Evolutionary conservation across 2,113 vertebrate genomes (phyloP).

Genomic region (Procapra przewalskii): DNA sequence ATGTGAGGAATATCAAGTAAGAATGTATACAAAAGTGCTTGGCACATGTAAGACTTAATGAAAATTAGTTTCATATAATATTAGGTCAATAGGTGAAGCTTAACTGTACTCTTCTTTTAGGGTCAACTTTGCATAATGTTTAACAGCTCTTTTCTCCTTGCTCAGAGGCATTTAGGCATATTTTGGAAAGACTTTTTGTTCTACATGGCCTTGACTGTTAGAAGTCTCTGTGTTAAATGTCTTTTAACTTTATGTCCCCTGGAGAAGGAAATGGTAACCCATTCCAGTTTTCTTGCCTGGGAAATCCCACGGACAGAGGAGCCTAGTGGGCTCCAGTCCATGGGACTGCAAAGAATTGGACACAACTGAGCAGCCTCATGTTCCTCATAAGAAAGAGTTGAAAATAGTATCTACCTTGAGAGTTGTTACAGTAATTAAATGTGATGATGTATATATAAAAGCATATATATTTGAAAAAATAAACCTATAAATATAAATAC

Average conservation of each 20-base stretch:
- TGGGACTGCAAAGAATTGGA: background rate
- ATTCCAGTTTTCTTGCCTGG: background rate
- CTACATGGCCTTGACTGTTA: background rate
- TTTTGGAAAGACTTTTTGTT: conserved; percentile 20
- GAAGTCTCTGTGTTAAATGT: background rate
- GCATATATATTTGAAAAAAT: background rate
- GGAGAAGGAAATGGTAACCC: background rate
- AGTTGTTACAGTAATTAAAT: background rate
- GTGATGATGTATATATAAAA: background rate
- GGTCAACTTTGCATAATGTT: background rate
- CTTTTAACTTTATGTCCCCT: background rate
- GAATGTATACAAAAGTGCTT: background rate
- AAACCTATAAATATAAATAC: background rate
- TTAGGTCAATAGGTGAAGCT: background rate
- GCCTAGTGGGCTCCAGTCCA: background rate
- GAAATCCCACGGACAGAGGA: background rate
- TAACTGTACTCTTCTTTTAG: background rate
- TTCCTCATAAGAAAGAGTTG: background rate
- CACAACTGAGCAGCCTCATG: background rate
- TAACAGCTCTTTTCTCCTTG: background rate
- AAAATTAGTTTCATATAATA: background rate
- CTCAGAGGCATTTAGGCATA: background rate
- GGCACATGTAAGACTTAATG: background rate
- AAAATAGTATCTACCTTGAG: background rate
- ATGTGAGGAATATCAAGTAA: background rate